Base-by-base conservation (phyloP, 1,140 invertebrate species). In the Diorhabda carinulata region DNA sequence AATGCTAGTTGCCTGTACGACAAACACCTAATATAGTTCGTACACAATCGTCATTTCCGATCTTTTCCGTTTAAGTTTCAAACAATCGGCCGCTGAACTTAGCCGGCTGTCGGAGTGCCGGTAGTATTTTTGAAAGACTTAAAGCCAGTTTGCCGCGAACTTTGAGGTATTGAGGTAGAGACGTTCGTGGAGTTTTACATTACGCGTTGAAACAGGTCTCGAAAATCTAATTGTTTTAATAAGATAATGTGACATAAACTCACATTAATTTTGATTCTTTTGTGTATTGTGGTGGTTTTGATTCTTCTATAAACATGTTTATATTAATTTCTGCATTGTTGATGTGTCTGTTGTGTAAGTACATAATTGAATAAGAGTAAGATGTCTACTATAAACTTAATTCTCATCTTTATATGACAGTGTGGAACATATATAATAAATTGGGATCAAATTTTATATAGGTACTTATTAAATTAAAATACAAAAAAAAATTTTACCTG, bases 81-180 rank as follows among this genome's bases (percentile, higher is more conserved):
- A 70, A 70, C 68, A 70, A 70, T 57, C 68, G 68, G 68, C 42
- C 68, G 68, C 68, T 70, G 68, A 70, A 70, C 68, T 70, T 70
- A 47, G 57, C 68, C 63, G 68, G 68, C 63, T 66, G 43, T 25
- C 52, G 43, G 25, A 25, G 25, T 25, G 47, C 57, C 10, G 63
- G 9, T 52, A 58, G 42, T 42, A 10, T 56, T 58, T 45, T 68
- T 57, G 40, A 43, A 57, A 43, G 7, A 62, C 40, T 45, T 43
- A 45, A 65, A 52, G 68, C 68, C 68, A 70, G 68, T 70, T 70
- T 70, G 44, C 42, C 68, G 68, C 57, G 68, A 66, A 45, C 64
- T 64, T 44, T 40, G 56, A 67, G 52, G n/a, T 3, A 43, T 57
- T 57, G 59, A 44, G 58, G 9, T 65, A 47, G 57, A 43, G 65